Base-by-base conservation (phyloP, 2,888 invertebrate species). In the Mayetiola destructor region DNA sequence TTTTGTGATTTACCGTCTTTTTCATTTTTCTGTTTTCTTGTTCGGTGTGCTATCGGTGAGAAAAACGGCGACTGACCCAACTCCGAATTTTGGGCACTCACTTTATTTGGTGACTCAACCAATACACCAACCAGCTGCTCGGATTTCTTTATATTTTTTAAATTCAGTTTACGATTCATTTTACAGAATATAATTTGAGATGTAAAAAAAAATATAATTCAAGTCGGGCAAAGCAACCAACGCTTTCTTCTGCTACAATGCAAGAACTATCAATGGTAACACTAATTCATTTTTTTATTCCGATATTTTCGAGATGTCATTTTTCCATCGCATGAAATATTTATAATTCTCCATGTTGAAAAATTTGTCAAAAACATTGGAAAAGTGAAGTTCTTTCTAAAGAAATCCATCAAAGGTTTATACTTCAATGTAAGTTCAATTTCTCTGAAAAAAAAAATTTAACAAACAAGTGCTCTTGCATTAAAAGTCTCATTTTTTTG, bases 231-330 rank as follows among this genome's bases (percentile, higher is more conserved):
- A n/a, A n/a, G n/a, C n/a, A n/a, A 23, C 23, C 14, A n/a, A 36
- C 14, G 3, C 36, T 14, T 36, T 36, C 10, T 23, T 40, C 20
- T 21, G 23, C 14, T 9, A 6, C 23, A 42, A 8, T 23, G 12
- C 40, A 20, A 20, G 21, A 21, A 40, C 4, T 40, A 23, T 40
- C 40, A 40, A 40, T 12, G 37, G 48, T 16, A 23, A 48, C 48
- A 23, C 48, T 27, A 48, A 48, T 48, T 27, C n/a, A 18, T 12
- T 23, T 36, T 36, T 4, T 14, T 23, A 2, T 23, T n/a, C 27
- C 48, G 48, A 48, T 48, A 48, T 48, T 14, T 48, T 48, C 48
- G 48, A 48, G 48, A 23, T 48, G 48, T 48, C 48, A 48, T n/a
- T 18, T 8, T 12, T 23, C 23, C 9, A 27, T 14, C 16, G 48